These are phyloP conservation scores for Eristalis intricaria DNA, from an alignment of 2,888 invertebrate genomes.

Conservation along the genomic window DNA sequence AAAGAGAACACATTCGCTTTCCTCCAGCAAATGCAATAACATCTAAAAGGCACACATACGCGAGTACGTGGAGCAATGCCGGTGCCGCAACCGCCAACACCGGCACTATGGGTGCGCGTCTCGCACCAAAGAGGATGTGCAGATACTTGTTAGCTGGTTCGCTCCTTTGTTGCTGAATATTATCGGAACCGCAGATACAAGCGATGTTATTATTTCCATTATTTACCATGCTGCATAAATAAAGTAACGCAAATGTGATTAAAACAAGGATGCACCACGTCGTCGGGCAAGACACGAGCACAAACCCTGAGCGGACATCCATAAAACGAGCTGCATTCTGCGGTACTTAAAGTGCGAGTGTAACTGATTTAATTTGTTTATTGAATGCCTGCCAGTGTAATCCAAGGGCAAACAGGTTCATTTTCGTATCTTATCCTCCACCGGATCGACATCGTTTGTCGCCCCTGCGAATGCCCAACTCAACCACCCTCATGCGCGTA, in stretches of 20 bases:
- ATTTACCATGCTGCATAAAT: constrained; percentile 23
- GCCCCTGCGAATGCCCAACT: neutral
- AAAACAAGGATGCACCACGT: neutral
- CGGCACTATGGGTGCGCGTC: neutral
- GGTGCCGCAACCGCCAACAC: neutral
- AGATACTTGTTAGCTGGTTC: constrained; percentile 8
- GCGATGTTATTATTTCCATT: constrained; percentile 25
- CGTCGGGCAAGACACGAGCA: neutral
- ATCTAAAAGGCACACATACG: neutral
- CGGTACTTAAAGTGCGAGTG: neutral
- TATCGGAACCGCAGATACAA: constrained; percentile 11
- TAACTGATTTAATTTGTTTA: constrained; percentile 28
- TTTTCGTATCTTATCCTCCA: neutral
- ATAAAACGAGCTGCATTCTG: neutral
- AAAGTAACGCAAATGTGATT: constrained; percentile 1
- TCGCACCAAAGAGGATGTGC: neutral
- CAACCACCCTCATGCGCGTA: neutral
- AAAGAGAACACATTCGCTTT: constrained; percentile 29
- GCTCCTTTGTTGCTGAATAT: constrained; percentile 17
- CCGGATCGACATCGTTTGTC: neutral
- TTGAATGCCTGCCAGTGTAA: neutral
- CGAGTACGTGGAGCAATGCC: neutral
- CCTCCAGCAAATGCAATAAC: neutral
- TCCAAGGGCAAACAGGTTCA: neutral
- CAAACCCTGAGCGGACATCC: neutral